Evolutionary conservation across 1,140 invertebrate genomes (phyloP).

Genomic region (Akabosia matsudoensis): DNA sequence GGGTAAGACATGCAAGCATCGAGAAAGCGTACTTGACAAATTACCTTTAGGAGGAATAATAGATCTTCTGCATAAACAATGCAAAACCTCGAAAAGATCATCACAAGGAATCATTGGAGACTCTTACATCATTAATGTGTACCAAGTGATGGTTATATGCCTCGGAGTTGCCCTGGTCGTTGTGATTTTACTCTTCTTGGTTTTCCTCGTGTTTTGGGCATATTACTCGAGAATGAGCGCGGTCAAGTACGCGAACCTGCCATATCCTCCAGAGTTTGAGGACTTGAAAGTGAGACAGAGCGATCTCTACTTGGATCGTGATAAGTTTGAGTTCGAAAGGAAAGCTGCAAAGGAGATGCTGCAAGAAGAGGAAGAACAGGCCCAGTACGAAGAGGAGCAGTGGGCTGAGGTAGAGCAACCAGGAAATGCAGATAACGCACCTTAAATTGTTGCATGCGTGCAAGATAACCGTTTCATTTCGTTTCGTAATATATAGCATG

Average conservation of each 20-base stretch:
- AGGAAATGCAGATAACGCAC: neutral
- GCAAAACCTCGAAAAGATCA: neutral
- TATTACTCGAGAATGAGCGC: neutral
- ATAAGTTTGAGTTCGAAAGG: neutral
- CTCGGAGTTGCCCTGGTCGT: neutral
- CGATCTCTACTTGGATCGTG: neutral
- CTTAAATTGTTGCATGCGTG: no score
- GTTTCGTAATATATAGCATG: no score
- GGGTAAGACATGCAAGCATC: neutral
- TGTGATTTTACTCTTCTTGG: neutral
- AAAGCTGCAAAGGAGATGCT: no score
- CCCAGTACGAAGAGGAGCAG: neutral
- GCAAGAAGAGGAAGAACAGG: neutral
- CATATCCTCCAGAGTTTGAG: constrained; percentile 1
- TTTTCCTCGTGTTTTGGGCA: neutral
- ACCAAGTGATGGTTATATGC: neutral
- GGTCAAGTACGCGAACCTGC: neutral
- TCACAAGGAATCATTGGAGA: no score
- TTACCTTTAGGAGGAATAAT: neutral
- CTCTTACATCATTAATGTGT: neutral
- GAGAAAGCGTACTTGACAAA: neutral
- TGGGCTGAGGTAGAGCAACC: neutral
- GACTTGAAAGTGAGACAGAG: neutral
- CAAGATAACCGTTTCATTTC: no score
- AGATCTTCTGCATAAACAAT: no score